Evolutionary conservation across 2,888 invertebrate species (phyloP).

Genomic region (Caenorhabditis macrosperma): DNA sequence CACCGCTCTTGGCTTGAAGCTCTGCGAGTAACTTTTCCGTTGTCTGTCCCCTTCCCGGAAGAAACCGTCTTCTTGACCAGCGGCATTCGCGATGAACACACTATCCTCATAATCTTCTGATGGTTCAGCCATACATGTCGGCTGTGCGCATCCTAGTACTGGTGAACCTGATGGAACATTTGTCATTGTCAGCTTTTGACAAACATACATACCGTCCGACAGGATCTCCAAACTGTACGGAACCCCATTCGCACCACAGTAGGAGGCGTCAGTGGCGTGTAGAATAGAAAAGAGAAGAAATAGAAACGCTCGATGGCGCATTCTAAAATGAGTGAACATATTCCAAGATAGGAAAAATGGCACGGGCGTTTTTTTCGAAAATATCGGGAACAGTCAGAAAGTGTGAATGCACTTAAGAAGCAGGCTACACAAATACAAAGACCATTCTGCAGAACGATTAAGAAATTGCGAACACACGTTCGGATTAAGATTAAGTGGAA

Average conservation of each 20-base stretch:
- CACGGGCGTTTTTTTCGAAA: background rate
- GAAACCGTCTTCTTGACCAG: slow-evolving; percentile 76
- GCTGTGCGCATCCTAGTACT: slow-evolving; percentile 79
- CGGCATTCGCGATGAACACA: slow-evolving; percentile 71
- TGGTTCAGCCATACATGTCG: slow-evolving; percentile 75
- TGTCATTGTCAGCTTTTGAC: background rate
- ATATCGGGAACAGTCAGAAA: background rate
- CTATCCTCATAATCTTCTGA: slow-evolving; percentile 76
- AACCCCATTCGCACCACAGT: slow-evolving; percentile 77
- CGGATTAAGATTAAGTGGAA: no score
- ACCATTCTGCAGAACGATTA: background rate
- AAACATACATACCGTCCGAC: slow-evolving; percentile 64
- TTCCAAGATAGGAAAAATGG: background rate
- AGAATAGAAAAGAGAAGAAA: slow-evolving; percentile 40
- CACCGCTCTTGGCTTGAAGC: slow-evolving; percentile 75
- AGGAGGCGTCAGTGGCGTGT: slow-evolving; percentile 61
- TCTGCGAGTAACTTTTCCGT: slow-evolving; percentile 66
- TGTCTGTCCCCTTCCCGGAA: slow-evolving; percentile 78
- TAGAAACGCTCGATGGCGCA: slow-evolving; percentile 59
- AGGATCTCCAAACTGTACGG: slow-evolving; percentile 77
- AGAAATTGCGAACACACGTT: background rate
- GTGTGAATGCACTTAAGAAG: background rate
- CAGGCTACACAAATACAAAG: background rate
- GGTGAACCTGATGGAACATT: slow-evolving; percentile 61
- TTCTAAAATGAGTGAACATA: slow-evolving; percentile 20